These are phyloP conservation scores for Eulemur coronatus DNA, from an alignment of 2,797 vertebrate species.

Conservation along the genomic window DNA sequence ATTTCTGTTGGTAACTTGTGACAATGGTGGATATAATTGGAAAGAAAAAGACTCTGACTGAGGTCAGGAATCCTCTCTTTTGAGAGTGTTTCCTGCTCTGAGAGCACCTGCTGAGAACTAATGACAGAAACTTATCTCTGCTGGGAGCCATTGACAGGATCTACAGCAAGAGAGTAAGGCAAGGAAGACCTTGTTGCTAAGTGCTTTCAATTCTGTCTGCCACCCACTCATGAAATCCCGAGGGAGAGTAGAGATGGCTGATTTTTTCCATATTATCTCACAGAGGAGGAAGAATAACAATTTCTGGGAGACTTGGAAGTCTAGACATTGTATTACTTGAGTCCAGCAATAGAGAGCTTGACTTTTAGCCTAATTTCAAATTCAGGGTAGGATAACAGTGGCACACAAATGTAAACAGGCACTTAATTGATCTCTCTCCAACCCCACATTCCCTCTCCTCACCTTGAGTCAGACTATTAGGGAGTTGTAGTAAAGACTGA, in stretches of 20 bases:
- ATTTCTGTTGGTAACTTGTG: neutral
- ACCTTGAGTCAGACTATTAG: neutral
- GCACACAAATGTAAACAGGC: neutral
- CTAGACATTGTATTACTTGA: neutral
- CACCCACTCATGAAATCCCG: neutral
- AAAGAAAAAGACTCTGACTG: neutral
- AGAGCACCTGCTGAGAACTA: neutral
- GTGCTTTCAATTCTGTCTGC: neutral
- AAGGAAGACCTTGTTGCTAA: neutral
- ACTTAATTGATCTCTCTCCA: neutral
- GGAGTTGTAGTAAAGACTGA: neutral
- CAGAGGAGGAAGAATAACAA: neutral
- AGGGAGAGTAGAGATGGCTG: neutral
- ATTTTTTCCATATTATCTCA: neutral
- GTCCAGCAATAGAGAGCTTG: neutral
- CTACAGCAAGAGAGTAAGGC: no score
- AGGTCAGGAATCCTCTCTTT: neutral
- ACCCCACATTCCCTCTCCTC: accelerated
- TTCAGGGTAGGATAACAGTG: neutral
- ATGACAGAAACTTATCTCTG: neutral
- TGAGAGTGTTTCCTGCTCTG: neutral
- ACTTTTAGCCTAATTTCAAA: neutral
- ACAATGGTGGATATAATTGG: neutral
- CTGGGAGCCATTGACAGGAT: neutral
- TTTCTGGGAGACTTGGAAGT: neutral